phyloP scores from a whole-genome alignment of 53 echinoderm and acorn worm species.

The Actinopyga echinites region DNA sequence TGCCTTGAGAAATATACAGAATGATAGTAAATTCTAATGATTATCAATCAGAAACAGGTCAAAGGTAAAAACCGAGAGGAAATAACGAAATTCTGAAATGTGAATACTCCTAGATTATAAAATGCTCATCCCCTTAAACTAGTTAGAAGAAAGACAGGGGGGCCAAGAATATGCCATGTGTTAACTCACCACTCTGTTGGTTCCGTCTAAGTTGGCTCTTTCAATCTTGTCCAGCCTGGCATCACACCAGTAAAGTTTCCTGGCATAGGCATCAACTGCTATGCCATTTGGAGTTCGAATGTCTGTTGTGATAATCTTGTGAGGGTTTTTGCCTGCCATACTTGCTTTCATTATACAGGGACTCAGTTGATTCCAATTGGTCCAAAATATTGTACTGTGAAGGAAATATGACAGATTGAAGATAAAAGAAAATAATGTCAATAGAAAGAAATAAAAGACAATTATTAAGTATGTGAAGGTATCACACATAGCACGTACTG shows the following conservation, averaged over 20 bases:
- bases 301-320: conserved; percentile 66
- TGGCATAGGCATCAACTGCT: conserved; percentile 61
- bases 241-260: conserved; percentile 93
- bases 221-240: conserved; percentile 95
- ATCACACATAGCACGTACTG: no score
- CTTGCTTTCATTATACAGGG: conserved; percentile 77
- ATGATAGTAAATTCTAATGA: no score
- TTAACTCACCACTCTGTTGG: conserved; percentile 48
- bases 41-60: no score
- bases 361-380: conserved; percentile 85
- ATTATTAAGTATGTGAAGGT: no score
- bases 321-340: conserved; percentile 51
- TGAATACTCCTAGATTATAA: no score
- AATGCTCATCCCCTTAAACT: no score
- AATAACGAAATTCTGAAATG: no score
- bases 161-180: no score
- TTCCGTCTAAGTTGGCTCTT: conserved; percentile 71
- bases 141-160: no score
- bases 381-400: conserved; percentile 84
- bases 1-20: no score
- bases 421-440: not conserved
- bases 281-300: conserved; percentile 90
- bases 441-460: not conserved
- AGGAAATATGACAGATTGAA: not conserved
- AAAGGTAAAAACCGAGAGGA: no score